Conservation (phyloP, 2,888 invertebrate genomes). For the Pristionchus japonicus region DNA sequence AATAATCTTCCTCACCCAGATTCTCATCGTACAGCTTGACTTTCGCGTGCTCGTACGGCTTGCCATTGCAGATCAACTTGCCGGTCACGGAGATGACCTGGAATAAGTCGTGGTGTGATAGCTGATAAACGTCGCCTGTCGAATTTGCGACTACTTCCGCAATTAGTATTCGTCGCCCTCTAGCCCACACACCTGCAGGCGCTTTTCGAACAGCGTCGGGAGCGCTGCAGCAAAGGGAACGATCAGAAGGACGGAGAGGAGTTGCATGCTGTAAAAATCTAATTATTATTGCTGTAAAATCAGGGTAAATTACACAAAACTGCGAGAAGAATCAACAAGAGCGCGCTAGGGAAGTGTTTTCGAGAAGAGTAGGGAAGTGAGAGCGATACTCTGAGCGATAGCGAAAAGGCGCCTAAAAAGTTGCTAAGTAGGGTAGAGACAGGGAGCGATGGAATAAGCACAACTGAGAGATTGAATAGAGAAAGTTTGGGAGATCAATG, state of each 20-base stretch:
- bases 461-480: neutral
- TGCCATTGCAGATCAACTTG: slow-evolving; percentile 67
- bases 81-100: slow-evolving; percentile 68
- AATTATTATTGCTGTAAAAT: neutral
- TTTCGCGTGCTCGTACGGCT: slow-evolving; percentile 69
- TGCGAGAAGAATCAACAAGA: neutral
- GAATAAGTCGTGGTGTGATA: neutral
- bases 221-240: neutral
- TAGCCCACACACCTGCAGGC: neutral
- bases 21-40: slow-evolving; percentile 70
- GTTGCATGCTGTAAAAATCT: neutral
- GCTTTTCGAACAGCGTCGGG: slow-evolving; percentile 2
- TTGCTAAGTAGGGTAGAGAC: neutral
- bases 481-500: neutral
- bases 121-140: neutral
- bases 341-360: slow-evolving; percentile 16
- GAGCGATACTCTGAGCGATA: neutral
- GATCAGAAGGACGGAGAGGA: neutral
- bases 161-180: neutral
- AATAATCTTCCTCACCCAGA: slow-evolving; percentile 54
- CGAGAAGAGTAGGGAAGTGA: neutral
- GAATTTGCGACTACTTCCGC: neutral
- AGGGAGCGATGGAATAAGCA: neutral
- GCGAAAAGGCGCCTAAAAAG: neutral
- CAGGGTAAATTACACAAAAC: too few relatives aligned